Evolutionary conservation across 2,797 vertebrate genomes (phyloP).

Genomic region (Euphonia xanthogaster): DNA sequence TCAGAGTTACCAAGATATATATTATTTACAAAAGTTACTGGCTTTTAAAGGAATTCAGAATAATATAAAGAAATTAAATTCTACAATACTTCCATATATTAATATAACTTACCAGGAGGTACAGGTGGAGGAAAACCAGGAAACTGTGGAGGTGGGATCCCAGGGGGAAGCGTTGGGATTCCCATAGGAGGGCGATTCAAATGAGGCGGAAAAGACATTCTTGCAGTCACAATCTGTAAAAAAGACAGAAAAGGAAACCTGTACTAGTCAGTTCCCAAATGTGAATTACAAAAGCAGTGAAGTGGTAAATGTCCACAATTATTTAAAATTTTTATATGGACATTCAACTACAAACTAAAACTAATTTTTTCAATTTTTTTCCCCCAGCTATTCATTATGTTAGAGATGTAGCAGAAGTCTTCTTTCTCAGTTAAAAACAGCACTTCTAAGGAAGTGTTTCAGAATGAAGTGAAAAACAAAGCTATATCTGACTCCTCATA

Average conservation of each 20-base stretch:
- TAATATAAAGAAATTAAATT: not conserved
- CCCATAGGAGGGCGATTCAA: conserved; percentile 96
- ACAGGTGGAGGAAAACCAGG: conserved; percentile 92
- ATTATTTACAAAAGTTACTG: not conserved
- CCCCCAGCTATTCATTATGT: not conserved
- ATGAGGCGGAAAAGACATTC: conserved; percentile 98
- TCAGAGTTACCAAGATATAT: not conserved
- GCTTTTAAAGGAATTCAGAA: not conserved
- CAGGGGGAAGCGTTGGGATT: conserved; percentile 89
- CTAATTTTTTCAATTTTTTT: not conserved
- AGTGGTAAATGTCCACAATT: not conserved
- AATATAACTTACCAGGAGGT: conserved; percentile 81
- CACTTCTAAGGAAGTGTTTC: not conserved
- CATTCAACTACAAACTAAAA: not conserved
- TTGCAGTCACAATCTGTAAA: conserved; percentile 75
- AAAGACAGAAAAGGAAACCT: conserved; percentile 32
- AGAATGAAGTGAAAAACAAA: not conserved
- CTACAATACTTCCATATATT: not conserved
- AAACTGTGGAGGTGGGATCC: conserved; percentile 95
- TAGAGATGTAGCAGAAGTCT: not conserved
- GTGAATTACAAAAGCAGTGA: not conserved
- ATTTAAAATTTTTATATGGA: not conserved
- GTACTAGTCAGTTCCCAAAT: not conserved
- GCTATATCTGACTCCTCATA: not conserved
- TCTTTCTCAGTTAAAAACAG: not conserved